A percentile compares a stretch with the other conserved stretches of the same genome.
These are phyloP conservation scores for Brachypteracias leptosomus DNA, from an alignment of 2,113 vertebrate species.

Conservation along the genomic window DNA sequence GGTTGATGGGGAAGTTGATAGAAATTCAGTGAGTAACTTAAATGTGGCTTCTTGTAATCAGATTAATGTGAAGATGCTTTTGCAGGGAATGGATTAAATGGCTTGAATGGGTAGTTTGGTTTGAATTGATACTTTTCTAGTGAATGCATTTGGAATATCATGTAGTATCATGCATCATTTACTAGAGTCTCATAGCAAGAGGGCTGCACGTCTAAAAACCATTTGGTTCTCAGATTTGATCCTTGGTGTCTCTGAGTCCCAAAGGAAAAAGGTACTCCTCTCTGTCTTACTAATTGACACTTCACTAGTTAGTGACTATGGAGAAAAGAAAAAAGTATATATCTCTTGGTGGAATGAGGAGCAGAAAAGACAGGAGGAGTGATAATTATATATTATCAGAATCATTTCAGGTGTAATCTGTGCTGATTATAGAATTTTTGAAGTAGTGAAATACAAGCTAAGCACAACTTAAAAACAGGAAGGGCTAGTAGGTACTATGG, in stretches of 20 bases:
- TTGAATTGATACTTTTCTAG: not conserved
- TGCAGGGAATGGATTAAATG: not conserved
- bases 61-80: not conserved
- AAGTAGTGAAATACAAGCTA: not conserved
- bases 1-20: constrained; percentile 73
- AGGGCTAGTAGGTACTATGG: not conserved
- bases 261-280: not conserved
- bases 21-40: constrained; percentile 74
- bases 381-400: not conserved
- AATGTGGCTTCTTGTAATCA: not conserved
- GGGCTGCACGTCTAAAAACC: not conserved
- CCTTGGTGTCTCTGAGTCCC: not conserved
- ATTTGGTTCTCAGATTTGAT: not conserved
- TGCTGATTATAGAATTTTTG: not conserved
- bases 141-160: not conserved
- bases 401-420: not conserved
- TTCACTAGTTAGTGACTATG: not conserved
- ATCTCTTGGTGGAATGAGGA: not conserved
- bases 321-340: not conserved
- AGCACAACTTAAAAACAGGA: not conserved
- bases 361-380: not conserved
- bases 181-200: not conserved
- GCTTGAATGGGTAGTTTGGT: not conserved
- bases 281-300: not conserved
- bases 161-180: not conserved